These are phyloP conservation scores for Pelagia noctiluca DNA, from an alignment of 30 jellyfish, hydroid and myxozoan species.

Conservation along the genomic window DNA sequence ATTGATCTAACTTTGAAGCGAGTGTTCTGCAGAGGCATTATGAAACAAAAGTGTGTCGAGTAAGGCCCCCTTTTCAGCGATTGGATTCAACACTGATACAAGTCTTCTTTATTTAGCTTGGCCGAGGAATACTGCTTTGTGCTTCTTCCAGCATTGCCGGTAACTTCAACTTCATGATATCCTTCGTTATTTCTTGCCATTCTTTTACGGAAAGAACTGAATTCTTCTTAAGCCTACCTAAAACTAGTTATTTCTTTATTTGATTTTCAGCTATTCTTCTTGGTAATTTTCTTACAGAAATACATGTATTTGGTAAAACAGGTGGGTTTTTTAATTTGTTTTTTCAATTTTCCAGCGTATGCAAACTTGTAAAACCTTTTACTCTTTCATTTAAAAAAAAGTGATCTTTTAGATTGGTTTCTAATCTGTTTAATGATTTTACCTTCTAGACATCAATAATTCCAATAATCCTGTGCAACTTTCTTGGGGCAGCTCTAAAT, in stretches of 20 bases:
- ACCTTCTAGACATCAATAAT: not conserved
- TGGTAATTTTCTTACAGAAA: slow-evolving; percentile 46
- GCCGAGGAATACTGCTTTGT: slow-evolving; percentile 46
- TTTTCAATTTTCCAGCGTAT: not conserved
- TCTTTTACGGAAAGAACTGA: not conserved
- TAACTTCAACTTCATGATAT: not conserved
- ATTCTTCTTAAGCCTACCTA: not conserved
- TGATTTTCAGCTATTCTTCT: slow-evolving; percentile 11
- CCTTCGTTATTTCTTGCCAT: not conserved
- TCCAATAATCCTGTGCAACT: not conserved
- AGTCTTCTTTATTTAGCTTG: slow-evolving; percentile 13
- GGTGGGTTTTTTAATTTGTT: not conserved
- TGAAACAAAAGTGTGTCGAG: not conserved
- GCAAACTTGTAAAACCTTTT: not conserved
- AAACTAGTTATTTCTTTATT: not conserved
- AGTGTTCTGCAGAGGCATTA: too few species aligned
- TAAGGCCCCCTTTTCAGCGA: not conserved
- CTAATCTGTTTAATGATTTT: not conserved
- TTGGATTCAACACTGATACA: not conserved
- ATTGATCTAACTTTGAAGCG: too few species aligned
- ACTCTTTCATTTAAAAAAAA: not conserved
- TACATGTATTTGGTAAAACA: slow-evolving; percentile 33
- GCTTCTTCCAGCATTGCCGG: slow-evolving; percentile 53
- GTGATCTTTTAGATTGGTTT: not conserved
- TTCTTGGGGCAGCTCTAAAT: not conserved